Evolutionary conservation across 2,888 invertebrate species (phyloP).

Genomic region (Periphyllus acericola): DNA sequence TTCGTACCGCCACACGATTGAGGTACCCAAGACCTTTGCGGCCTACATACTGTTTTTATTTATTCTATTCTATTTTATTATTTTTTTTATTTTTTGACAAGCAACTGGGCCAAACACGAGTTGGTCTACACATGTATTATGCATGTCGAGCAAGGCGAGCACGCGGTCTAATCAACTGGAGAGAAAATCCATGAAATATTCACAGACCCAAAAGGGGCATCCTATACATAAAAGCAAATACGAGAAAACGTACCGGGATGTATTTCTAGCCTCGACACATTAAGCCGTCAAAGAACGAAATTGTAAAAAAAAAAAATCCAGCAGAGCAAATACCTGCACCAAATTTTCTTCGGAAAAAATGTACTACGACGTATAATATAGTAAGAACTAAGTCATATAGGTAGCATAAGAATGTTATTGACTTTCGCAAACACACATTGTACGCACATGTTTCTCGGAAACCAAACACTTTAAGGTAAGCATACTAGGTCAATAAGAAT

Average conservation of each 20-base stretch:
- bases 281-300: neutral
- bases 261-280: neutral
- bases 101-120: conserved; percentile 46
- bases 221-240: conserved; percentile 17
- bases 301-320: neutral
- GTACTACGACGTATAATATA: neutral
- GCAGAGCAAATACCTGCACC: neutral
- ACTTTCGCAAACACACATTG: neutral
- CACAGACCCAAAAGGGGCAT: conserved; percentile 22
- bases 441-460: neutral
- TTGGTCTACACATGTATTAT: conserved; percentile 49
- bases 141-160: conserved; percentile 21
- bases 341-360: neutral
- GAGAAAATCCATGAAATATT: conserved; percentile 59
- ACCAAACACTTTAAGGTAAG: neutral
- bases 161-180: conserved; percentile 58
- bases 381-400: no score
- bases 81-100: conserved; percentile 7
- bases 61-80: neutral
- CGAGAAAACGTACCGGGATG: conserved; percentile 27
- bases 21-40: conserved; percentile 30
- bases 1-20: neutral
- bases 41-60: conserved; percentile 24
- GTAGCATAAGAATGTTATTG: neutral
- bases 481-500: no score